A percentile compares a stretch with the other conserved stretches of the same genome.
phyloP scores from a whole-genome alignment of 37 sponge, comb jelly and placozoan genomes.

The Ephydatia muelleri region DNA sequence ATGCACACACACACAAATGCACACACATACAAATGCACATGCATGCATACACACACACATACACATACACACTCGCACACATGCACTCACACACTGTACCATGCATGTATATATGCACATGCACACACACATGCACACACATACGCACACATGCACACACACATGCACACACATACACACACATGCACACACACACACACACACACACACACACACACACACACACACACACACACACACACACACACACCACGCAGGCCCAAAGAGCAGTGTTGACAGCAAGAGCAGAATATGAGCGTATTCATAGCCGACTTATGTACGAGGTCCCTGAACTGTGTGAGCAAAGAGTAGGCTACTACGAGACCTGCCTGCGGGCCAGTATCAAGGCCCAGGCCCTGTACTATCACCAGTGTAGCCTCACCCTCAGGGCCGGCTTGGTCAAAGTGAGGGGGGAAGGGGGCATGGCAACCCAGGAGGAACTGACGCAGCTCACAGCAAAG shows the following conservation, averaged over 20 bases:
- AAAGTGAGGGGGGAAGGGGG: neutral
- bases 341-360: slow-evolving; percentile 52
- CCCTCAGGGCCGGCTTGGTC: neutral
- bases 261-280: slow-evolving; percentile 41
- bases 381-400: slow-evolving; percentile 65
- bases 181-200: neutral
- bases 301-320: slow-evolving; percentile 47
- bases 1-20: too few species aligned
- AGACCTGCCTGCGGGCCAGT: slow-evolving; percentile 57
- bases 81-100: too few species aligned
- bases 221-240: neutral
- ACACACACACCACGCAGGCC: neutral
- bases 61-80: too few species aligned
- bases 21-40: too few species aligned
- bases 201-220: neutral
- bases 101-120: neutral
- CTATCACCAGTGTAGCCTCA: slow-evolving; percentile 35
- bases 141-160: neutral
- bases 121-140: neutral
- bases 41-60: too few species aligned
- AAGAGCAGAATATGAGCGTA: slow-evolving; percentile 53
- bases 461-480: slow-evolving; percentile 16
- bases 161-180: neutral
- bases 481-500: slow-evolving; percentile 14
- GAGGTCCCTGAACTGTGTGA: slow-evolving; percentile 73